Conservation (phyloP, 2,888 invertebrate species). For the Cataglyphis livida region DNA sequence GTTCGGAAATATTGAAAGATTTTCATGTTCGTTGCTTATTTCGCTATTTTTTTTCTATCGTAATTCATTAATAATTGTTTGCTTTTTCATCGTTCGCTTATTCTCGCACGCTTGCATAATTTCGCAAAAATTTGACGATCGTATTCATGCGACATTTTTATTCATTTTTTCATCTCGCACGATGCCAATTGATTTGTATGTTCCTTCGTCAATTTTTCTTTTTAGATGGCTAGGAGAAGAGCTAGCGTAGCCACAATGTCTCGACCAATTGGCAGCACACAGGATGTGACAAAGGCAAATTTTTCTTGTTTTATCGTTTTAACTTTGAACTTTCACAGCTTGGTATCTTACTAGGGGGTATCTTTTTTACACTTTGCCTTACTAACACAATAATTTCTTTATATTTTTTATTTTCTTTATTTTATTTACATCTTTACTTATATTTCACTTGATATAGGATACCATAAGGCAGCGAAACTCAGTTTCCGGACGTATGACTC, state of each 20-base stretch:
- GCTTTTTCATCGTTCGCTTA: background rate
- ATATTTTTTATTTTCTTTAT: background rate
- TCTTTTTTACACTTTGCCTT: background rate
- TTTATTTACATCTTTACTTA: background rate
- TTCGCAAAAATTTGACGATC: background rate
- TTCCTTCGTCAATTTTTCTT: slow-evolving; percentile 62
- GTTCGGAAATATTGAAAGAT: slow-evolving; percentile 76
- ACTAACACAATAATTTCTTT: slow-evolving; percentile 16
- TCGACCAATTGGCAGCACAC: slow-evolving; percentile 83
- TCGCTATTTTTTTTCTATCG: background rate
- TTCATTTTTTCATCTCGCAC: background rate
- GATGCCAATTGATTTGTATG: slow-evolving; percentile 3
- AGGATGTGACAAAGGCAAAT: slow-evolving; percentile 81
- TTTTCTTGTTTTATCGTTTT: slow-evolving; percentile 34
- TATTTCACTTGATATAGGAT: slow-evolving; percentile 61
- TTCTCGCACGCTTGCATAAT: background rate
- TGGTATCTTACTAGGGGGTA: background rate
- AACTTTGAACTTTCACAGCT: slow-evolving; percentile 11
- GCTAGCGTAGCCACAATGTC: slow-evolving; percentile 87
- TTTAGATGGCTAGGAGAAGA: slow-evolving; percentile 85
- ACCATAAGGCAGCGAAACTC: slow-evolving; percentile 81
- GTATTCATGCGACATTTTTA: background rate
- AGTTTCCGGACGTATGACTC: slow-evolving; percentile 81
- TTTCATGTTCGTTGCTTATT: slow-evolving; percentile 39
- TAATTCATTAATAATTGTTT: background rate